Conservation (phyloP, 2,888 invertebrate species). For the Rhagophthalmus giganteus region DNA sequence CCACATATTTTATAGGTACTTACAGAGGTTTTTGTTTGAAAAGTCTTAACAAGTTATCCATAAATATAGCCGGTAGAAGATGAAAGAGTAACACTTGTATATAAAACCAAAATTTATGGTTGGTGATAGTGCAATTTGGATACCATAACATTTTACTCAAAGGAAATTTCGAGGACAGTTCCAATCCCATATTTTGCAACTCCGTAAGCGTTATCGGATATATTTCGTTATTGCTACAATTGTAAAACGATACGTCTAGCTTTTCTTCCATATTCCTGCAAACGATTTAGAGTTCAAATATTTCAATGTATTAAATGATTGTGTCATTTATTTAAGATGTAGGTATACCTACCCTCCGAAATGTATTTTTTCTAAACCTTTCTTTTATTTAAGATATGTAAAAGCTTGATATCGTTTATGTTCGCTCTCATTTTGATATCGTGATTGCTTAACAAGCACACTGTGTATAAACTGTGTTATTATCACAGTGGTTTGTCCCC, state of each 20-base stretch:
- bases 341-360: too few relatives aligned
- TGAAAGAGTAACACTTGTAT: conserved; percentile 73
- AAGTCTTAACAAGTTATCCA: conserved; percentile 69
- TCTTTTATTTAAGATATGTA: too few relatives aligned
- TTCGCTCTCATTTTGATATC: too few relatives aligned
- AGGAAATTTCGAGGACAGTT: conserved; percentile 61
- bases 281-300: too few relatives aligned
- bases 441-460: too few relatives aligned
- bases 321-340: too few relatives aligned
- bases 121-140: conserved; percentile 63
- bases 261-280: conserved; percentile 31
- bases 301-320: too few relatives aligned
- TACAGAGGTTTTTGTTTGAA: conserved; percentile 72
- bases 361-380: too few relatives aligned
- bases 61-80: conserved; percentile 74
- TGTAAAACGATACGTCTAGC: conserved; percentile 70
- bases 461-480: too few relatives aligned
- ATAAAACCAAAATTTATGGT: conserved; percentile 64
- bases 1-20: conserved; percentile 22
- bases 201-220: conserved; percentile 69
- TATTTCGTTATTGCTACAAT: conserved; percentile 74
- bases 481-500: too few relatives aligned
- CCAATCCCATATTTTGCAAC: conserved; percentile 62
- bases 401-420: too few relatives aligned
- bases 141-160: conserved; percentile 73